phyloP scores from a whole-genome alignment of 2,113 vertebrate species.

The Grammomys surdaster region DNA sequence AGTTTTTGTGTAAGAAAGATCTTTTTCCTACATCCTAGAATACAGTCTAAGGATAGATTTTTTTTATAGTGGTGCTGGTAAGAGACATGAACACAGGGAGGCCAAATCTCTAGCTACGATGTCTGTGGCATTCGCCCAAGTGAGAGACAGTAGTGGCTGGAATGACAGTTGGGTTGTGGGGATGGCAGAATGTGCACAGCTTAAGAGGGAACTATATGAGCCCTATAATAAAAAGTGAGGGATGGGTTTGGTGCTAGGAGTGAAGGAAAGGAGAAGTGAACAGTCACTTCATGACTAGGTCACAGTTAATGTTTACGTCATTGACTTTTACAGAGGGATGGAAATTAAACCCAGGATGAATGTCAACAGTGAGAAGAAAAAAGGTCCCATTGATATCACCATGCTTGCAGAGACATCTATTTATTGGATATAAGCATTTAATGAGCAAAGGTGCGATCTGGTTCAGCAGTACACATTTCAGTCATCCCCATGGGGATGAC shows the following conservation, averaged over 20 bases:
- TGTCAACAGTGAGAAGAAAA: background rate
- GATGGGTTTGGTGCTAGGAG: background rate
- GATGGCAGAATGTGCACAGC: background rate
- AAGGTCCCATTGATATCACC: background rate
- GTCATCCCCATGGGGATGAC: background rate
- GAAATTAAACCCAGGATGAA: background rate
- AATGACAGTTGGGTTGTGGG: background rate
- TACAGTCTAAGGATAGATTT: background rate
- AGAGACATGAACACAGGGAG: background rate
- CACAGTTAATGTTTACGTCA: background rate
- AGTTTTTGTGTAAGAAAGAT: constrained; percentile 1
- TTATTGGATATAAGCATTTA: background rate
- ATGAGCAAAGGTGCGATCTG: background rate
- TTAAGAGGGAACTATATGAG: background rate
- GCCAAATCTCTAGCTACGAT: background rate
- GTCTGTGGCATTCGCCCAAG: background rate
- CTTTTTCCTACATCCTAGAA: background rate
- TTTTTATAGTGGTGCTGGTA: background rate
- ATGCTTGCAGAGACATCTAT: background rate
- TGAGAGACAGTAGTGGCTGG: background rate
- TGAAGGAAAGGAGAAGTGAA: background rate
- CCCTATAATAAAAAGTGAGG: background rate
- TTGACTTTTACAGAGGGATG: background rate
- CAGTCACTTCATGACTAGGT: background rate
- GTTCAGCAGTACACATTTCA: background rate